Evolutionary conservation across 2,888 invertebrate genomes (phyloP).

Genomic region (Suillia variegata): DNA sequence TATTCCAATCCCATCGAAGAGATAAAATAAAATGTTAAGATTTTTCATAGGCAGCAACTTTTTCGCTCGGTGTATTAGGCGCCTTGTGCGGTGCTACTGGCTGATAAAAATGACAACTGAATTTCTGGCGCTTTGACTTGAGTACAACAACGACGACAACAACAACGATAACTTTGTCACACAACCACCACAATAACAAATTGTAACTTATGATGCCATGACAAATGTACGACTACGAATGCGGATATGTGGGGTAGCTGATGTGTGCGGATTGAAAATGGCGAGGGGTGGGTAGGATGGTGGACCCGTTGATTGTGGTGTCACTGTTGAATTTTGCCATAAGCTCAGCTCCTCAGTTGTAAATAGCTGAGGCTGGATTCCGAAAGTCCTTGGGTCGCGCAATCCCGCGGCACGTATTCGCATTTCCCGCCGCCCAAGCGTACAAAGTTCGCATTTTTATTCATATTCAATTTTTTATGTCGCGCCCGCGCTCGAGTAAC

Average conservation of each 20-base stretch:
- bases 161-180: not conserved
- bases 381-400: not conserved
- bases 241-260: too few species aligned
- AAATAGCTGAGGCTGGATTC: not conserved
- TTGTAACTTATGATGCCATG: not conserved
- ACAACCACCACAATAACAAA: not conserved
- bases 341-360: not conserved
- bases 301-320: too few species aligned
- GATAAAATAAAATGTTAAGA: too few species aligned
- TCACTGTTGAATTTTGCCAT: not conserved
- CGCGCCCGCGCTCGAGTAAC: not conserved
- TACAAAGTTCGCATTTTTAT: slow-evolving; percentile 23
- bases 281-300: too few species aligned
- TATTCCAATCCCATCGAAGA: too few species aligned
- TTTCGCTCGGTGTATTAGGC: too few species aligned
- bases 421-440: not conserved
- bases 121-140: slow-evolving; percentile 18
- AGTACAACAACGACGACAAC: slow-evolving; percentile 14
- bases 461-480: slow-evolving; percentile 48
- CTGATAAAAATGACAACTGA: slow-evolving; percentile 5
- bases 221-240: not conserved
- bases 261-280: too few species aligned
- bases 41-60: too few species aligned
- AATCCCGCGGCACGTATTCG: not conserved
- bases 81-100: not conserved